These are phyloP conservation scores for Acropora tenuis DNA, from an alignment of 64 coral and sea anemone species.

Conservation along the genomic window DNA sequence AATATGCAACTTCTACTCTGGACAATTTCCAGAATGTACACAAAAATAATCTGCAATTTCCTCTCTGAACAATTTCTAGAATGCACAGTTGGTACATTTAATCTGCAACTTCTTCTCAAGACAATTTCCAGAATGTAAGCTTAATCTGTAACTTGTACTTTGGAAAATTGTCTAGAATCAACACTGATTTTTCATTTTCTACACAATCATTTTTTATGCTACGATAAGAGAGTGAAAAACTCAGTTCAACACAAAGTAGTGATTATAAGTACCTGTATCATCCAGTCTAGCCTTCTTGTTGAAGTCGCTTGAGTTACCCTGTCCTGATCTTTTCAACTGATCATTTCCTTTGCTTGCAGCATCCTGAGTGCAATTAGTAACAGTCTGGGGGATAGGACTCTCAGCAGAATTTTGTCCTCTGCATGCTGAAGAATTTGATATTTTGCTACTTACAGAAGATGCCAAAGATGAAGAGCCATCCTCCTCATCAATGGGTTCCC, in stretches of 20 bases:
- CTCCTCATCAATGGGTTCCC: constrained; percentile 6
- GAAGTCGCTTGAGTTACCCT: background rate
- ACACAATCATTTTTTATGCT: too few species aligned
- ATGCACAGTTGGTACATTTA: too few species aligned
- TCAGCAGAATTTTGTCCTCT: background rate
- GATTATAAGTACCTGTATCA: constrained; percentile 1
- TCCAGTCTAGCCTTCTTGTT: constrained; percentile 15
- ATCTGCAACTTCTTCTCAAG: too few species aligned
- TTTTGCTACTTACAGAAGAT: background rate
- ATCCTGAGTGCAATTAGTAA: background rate
- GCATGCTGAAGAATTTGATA: background rate
- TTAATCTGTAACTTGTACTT: too few species aligned
- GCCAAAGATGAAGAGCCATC: background rate
- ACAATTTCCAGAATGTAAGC: too few species aligned
- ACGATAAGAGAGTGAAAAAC: too few species aligned
- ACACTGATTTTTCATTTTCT: too few species aligned
- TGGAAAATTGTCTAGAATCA: background rate
- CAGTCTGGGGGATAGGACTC: background rate
- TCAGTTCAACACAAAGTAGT: too few species aligned
- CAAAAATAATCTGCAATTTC: too few species aligned
- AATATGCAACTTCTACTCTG: too few species aligned
- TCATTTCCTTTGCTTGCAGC: background rate
- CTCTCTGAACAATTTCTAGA: too few species aligned
- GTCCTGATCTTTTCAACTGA: background rate
- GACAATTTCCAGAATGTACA: too few species aligned